Conservation (phyloP, 2,888 invertebrate species). For the Pollenia griseotomentosa region DNA sequence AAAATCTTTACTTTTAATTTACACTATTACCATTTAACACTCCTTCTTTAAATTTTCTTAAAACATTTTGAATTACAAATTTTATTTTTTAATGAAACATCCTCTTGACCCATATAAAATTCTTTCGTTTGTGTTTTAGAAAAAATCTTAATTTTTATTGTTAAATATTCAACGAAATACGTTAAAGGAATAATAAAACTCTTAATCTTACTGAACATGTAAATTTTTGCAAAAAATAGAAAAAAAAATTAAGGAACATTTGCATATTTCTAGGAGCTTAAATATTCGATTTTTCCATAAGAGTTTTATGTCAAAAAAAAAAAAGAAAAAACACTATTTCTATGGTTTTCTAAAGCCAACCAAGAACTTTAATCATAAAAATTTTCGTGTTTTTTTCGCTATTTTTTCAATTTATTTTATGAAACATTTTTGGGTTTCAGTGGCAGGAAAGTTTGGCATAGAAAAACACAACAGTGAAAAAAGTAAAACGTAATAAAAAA, state of each 20-base stretch:
- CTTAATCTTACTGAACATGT: conserved; percentile 55
- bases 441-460: conserved; percentile 60
- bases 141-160: conserved; percentile 45
- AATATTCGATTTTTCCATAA: conserved; percentile 53
- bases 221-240: conserved; percentile 21
- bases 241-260: conserved; percentile 44
- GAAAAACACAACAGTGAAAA: conserved; percentile 20
- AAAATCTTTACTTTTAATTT: conserved; percentile 45
- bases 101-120: conserved; percentile 67
- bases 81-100: conserved; percentile 27
- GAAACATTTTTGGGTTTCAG: conserved; percentile 66
- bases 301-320: conserved; percentile 15
- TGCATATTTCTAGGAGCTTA: conserved; percentile 65
- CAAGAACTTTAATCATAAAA: conserved; percentile 72
- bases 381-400: conserved; percentile 41
- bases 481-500: conserved; percentile 19
- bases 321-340: not conserved
- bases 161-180: conserved; percentile 66
- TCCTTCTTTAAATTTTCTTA: not conserved
- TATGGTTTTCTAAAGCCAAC: conserved; percentile 62
- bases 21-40: conserved; percentile 51
- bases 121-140: conserved; percentile 19
- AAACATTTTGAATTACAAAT: conserved; percentile 51
- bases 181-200: conserved; percentile 36
- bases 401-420: conserved; percentile 67